Conservation (phyloP, 92 coral and sea anemone species). For the Epizoanthus illoricatus region DNA sequence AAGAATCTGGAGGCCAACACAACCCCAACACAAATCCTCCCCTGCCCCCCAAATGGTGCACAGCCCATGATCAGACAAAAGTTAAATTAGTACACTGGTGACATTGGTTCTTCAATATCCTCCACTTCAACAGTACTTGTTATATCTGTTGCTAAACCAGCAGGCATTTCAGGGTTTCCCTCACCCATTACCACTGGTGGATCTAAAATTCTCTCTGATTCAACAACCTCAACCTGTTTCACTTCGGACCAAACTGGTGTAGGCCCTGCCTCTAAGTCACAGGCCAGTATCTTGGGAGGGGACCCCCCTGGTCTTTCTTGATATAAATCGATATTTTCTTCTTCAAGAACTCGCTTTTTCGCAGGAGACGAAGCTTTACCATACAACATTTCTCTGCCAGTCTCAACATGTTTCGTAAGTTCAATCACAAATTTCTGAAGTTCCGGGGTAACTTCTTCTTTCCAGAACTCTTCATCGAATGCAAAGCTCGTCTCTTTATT, state of each 20-base stretch:
- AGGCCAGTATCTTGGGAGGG: not conserved
- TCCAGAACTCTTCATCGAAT: slow-evolving; percentile 79
- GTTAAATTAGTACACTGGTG: slow-evolving; percentile 24
- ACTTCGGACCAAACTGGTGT: not conserved
- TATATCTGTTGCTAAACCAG: not conserved
- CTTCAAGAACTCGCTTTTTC: slow-evolving; percentile 41
- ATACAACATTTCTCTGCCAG: slow-evolving; percentile 61
- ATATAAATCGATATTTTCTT: not conserved
- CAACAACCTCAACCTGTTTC: not conserved
- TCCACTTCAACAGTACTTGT: not conserved
- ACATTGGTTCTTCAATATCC: slow-evolving; percentile 34
- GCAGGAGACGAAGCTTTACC: slow-evolving; percentile 52
- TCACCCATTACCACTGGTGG: not conserved
- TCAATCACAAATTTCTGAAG: slow-evolving; percentile 77
- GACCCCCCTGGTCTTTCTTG: not conserved
- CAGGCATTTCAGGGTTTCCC: not conserved
- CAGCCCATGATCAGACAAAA: too few relatives aligned
- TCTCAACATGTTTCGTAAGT: slow-evolving; percentile 54
- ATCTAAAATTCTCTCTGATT: not conserved
- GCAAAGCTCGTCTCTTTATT: slow-evolving; percentile 73
- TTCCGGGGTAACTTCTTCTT: slow-evolving; percentile 67
- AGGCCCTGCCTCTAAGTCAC: not conserved
- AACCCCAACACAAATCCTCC: too few relatives aligned
- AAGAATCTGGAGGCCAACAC: too few relatives aligned
- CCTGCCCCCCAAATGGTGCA: too few relatives aligned